phyloP scores from a whole-genome alignment of 1,140 invertebrate species.

The Meteorus sp. region DNA sequence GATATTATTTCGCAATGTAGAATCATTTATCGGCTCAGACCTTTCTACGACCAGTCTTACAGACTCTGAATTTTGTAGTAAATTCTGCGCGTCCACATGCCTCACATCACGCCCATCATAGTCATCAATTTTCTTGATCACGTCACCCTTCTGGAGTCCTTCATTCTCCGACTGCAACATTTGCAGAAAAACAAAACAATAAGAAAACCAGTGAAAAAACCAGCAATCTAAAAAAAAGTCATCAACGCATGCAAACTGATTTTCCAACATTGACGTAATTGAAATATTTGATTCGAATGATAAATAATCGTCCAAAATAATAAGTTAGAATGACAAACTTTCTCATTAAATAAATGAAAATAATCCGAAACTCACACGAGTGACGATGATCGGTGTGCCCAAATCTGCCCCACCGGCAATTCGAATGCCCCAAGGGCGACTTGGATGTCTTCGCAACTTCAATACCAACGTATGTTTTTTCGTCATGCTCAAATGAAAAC shows the following conservation, averaged over 20 bases:
- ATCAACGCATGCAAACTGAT: background rate
- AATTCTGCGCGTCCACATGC: conserved; percentile 87
- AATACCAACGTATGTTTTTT: conserved; percentile 74
- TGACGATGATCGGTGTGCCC: conserved; percentile 84
- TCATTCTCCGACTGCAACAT: conserved; percentile 74
- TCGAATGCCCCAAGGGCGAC: conserved; percentile 87
- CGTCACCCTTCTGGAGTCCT: conserved; percentile 82
- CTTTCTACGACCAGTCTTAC: conserved; percentile 64
- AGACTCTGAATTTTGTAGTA: conserved; percentile 78
- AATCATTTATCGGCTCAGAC: conserved; percentile 49
- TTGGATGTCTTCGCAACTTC: conserved; percentile 73
- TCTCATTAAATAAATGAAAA: conserved; percentile 8
- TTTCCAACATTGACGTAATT: background rate
- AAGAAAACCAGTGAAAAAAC: too few relatives aligned
- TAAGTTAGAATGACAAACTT: background rate
- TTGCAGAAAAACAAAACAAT: conserved; percentile 16
- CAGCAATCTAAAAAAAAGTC: too few relatives aligned
- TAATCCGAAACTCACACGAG: conserved; percentile 73
- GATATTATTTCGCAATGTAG: conserved; percentile 33
- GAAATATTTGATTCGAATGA: background rate
- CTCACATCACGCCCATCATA: conserved; percentile 82
- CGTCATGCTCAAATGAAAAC: conserved; percentile 49
- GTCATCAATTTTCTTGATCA: conserved; percentile 86
- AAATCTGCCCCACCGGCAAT: conserved; percentile 89
- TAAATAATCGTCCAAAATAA: too few relatives aligned